phyloP scores from a whole-genome alignment of 2,888 invertebrate species.

The Stenodema calcarata region DNA sequence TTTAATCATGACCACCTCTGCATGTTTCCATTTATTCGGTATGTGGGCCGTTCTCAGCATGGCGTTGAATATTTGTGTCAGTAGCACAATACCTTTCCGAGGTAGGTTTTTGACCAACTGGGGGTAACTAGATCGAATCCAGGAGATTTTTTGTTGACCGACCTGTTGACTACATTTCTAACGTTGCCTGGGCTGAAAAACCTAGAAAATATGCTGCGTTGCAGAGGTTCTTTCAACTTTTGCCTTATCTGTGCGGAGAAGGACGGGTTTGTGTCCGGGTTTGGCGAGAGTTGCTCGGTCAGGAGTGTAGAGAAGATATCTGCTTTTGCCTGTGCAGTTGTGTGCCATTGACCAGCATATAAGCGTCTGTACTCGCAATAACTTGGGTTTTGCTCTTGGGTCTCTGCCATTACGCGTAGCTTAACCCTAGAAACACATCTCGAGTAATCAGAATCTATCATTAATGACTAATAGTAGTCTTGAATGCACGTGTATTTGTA shows the following conservation, averaged over 20 bases:
- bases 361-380: not conserved
- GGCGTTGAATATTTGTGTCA: constrained; percentile 4
- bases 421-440: not conserved
- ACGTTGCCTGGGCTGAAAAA: no score
- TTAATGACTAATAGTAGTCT: not conserved
- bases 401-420: not conserved
- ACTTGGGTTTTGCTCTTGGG: not conserved
- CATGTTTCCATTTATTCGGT: constrained; percentile 20
- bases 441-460: not conserved
- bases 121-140: constrained; percentile 2
- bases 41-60: not conserved
- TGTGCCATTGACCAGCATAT: not conserved
- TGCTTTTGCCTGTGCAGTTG: no score
- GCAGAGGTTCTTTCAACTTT: no score
- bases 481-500: no score
- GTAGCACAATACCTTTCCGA: constrained; percentile 6
- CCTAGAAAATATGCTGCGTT: no score
- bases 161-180: not conserved
- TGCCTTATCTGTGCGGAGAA: not conserved
- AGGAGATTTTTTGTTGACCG: no score
- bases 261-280: not conserved
- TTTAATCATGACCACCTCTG: no score
- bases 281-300: not conserved
- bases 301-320: constrained; percentile 20
- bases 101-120: constrained; percentile 15